Conservation (phyloP, 2,797 vertebrate species). For the Melanogrammus aeglefinus region DNA sequence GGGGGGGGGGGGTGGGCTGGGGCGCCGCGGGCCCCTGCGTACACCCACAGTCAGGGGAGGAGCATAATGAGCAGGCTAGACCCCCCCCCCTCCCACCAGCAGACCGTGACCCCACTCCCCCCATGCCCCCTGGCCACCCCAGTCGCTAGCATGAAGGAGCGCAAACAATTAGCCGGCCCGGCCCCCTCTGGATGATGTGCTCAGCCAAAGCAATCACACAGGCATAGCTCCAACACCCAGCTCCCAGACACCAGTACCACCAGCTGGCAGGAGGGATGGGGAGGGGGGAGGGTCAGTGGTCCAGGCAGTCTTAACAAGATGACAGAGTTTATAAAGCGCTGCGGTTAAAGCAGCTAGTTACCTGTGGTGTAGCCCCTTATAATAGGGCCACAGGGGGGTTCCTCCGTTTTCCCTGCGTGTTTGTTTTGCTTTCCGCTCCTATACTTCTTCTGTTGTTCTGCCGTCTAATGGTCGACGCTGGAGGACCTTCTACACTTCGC, state of each 20-base stretch:
- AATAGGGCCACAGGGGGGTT: slow-evolving; percentile 90
- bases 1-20: slow-evolving; percentile 47
- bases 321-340: slow-evolving; percentile 88
- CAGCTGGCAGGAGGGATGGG: slow-evolving; percentile 67
- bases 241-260: slow-evolving; percentile 65
- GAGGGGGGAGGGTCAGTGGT: slow-evolving; percentile 76
- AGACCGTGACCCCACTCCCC: slow-evolving; percentile 52
- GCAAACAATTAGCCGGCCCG: slow-evolving; percentile 74
- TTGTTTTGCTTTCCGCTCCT: slow-evolving; percentile 77
- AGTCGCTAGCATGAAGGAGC: slow-evolving; percentile 62
- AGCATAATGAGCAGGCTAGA: slow-evolving; percentile 36
- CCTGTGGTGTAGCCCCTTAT: slow-evolving; percentile 83
- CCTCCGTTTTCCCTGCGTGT: slow-evolving; percentile 58
- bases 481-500: slow-evolving; percentile 69
- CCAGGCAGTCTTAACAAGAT: slow-evolving; percentile 85
- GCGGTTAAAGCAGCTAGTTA: slow-evolving; percentile 78
- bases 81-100: slow-evolving; percentile 65
- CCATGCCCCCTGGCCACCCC: slow-evolving; percentile 34
- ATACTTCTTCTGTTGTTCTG: slow-evolving; percentile 74
- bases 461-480: slow-evolving; percentile 65
- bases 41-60: slow-evolving; percentile 37
- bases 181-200: slow-evolving; percentile 67
- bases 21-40: slow-evolving; percentile 19
- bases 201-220: slow-evolving; percentile 68
- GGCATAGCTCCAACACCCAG: slow-evolving; percentile 60